A percentile compares a stretch with the other conserved stretches of the same genome.
phyloP scores from a whole-genome alignment of 2,888 invertebrate genomes.

The Tetragonula carbonaria region DNA sequence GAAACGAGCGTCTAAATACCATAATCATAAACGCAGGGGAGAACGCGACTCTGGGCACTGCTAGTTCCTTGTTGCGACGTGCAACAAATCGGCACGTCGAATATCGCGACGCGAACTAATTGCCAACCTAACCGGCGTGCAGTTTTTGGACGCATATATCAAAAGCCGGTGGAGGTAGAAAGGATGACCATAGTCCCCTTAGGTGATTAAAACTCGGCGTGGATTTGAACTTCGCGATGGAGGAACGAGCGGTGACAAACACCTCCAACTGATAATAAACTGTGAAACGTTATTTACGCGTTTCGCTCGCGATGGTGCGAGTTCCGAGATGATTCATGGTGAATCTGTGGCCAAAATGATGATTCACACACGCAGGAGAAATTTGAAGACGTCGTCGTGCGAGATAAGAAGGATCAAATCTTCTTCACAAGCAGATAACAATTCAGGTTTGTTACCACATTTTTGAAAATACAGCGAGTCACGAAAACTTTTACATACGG shows the following conservation, averaged over 20 bases:
- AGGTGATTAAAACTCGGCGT: neutral
- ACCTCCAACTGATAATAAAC: neutral
- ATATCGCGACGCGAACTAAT: slow-evolving; percentile 16
- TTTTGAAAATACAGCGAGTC: neutral
- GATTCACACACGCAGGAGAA: too few relatives aligned
- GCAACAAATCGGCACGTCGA: slow-evolving; percentile 28
- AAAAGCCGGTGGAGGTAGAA: neutral
- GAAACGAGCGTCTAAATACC: neutral
- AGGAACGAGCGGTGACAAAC: slow-evolving; percentile 1
- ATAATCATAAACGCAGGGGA: neutral
- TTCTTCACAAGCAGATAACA: too few relatives aligned
- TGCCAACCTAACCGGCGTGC: slow-evolving; percentile 6
- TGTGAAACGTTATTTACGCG: neutral
- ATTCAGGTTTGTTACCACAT: too few relatives aligned
- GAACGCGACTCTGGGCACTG: neutral
- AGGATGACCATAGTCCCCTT: slow-evolving; percentile 9
- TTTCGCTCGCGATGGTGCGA: too few relatives aligned
- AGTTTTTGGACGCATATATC: slow-evolving; percentile 20
- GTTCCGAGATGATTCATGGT: too few relatives aligned
- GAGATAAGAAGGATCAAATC: too few relatives aligned
- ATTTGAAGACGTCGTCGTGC: too few relatives aligned
- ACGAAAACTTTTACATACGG: neutral
- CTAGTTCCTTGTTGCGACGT: neutral
- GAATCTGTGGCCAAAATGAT: too few relatives aligned
- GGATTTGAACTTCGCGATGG: slow-evolving; percentile 3